Evolutionary conservation across 2,797 vertebrate genomes (phyloP).

Genomic region (Typhlichthys subterraneus): DNA sequence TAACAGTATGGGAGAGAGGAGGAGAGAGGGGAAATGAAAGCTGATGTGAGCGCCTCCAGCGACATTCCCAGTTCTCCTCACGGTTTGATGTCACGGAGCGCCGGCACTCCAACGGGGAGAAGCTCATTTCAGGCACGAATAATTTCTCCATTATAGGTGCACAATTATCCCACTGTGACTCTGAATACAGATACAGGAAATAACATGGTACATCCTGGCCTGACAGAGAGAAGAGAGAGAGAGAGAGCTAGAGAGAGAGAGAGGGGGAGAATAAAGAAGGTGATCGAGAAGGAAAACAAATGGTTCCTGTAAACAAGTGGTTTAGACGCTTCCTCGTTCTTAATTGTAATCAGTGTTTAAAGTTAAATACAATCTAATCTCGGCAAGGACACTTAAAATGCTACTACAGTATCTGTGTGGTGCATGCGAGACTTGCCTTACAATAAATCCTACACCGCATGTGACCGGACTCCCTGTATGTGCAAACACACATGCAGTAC

Average conservation of each 20-base stretch:
- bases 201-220: slow-evolving; percentile 39
- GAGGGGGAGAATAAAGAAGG: background rate
- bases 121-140: slow-evolving; percentile 80
- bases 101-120: slow-evolving; percentile 38
- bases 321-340: slow-evolving; percentile 52
- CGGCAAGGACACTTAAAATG: slow-evolving; percentile 28
- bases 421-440: background rate
- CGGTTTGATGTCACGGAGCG: slow-evolving; percentile 64
- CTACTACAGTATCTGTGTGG: background rate
- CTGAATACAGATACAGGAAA: slow-evolving; percentile 66
- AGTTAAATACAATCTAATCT: slow-evolving; percentile 50
- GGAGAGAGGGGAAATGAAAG: slow-evolving; percentile 53
- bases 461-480: background rate
- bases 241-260: slow-evolving; percentile 1
- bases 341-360: slow-evolving; percentile 55
- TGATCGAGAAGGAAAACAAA: background rate
- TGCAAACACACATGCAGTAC: background rate
- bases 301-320: slow-evolving; percentile 14
- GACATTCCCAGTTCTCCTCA: slow-evolving; percentile 45
- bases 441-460: background rate
- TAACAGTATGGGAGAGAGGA: slow-evolving; percentile 44
- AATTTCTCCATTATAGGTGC: slow-evolving; percentile 78
- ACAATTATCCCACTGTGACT: slow-evolving; percentile 76
- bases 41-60: slow-evolving; percentile 66
- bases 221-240: slow-evolving; percentile 17